phyloP scores from a whole-genome alignment of 1,140 invertebrate genomes.

The Eupristina koningsbergeri region DNA sequence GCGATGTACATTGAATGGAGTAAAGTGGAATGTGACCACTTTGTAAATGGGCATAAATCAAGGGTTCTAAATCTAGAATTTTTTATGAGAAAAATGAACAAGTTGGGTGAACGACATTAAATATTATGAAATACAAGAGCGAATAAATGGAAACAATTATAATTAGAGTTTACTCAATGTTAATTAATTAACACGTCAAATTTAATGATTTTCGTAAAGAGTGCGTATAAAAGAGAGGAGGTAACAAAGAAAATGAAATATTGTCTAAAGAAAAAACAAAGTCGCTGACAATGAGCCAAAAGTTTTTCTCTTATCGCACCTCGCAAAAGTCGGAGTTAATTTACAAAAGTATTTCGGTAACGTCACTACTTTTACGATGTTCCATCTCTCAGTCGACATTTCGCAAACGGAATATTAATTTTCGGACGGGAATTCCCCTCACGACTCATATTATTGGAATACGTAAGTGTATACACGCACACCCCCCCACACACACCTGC shows the following conservation, averaged over 20 bases:
- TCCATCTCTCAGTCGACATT: background rate
- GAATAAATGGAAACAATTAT: no score
- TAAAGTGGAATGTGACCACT: background rate
- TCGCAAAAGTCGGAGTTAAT: background rate
- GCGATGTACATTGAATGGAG: background rate
- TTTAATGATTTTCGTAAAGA: no score
- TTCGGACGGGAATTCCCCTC: background rate
- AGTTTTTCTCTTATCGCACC: background rate
- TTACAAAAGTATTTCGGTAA: background rate
- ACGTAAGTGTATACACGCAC: no score
- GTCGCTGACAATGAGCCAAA: background rate
- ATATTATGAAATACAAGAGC: no score
- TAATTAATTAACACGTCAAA: no score
- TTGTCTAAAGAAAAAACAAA: background rate
- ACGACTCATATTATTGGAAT: background rate
- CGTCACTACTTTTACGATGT: background rate
- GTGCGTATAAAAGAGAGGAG: no score
- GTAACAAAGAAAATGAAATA: no score
- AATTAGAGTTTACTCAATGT: no score
- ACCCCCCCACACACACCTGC: no score
- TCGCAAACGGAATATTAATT: background rate
- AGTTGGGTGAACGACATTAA: no score
- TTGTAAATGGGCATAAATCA: background rate
- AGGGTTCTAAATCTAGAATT: background rate
- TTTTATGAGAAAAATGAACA: background rate